These are phyloP conservation scores for Helicoverpa zea DNA, from an alignment of 1,140 invertebrate genomes.

Conservation along the genomic window DNA sequence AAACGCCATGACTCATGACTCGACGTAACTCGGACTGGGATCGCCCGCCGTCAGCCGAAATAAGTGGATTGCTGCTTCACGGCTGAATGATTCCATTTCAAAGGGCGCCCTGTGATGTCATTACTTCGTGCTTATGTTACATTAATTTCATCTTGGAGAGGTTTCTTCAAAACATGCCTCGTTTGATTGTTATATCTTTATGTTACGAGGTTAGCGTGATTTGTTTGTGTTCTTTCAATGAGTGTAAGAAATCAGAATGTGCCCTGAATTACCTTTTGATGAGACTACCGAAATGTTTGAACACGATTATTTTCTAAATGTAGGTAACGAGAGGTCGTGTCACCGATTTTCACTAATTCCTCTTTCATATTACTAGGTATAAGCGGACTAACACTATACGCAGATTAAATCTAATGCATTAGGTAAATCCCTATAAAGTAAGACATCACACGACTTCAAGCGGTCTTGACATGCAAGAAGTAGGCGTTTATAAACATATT, in stretches of 20 bases:
- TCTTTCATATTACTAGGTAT: too few species aligned
- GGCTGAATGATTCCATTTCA: constrained; percentile 74
- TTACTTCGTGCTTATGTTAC: constrained; percentile 58
- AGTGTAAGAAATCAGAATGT: constrained; percentile 59
- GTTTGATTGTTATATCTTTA: constrained; percentile 43
- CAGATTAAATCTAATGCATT: too few species aligned
- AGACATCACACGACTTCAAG: too few species aligned
- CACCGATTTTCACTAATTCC: neutral
- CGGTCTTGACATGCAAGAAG: neutral
- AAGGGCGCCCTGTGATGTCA: constrained; percentile 67
- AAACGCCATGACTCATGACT: constrained; percentile 72
- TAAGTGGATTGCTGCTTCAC: constrained; percentile 81
- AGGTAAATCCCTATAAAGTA: too few species aligned
- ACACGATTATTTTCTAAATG: constrained; percentile 24
- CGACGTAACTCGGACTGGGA: constrained; percentile 67
- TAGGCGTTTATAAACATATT: neutral
- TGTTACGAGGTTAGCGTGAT: constrained; percentile 43
- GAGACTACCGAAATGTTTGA: constrained; percentile 52
- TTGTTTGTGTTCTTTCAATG: constrained; percentile 43
- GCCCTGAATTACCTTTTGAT: constrained; percentile 75
- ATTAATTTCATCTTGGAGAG: constrained; percentile 53
- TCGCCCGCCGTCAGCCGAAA: constrained; percentile 76
- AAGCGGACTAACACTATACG: too few species aligned
- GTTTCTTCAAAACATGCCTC: constrained; percentile 38
- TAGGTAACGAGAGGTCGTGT: neutral